Evolutionary conservation across 2,113 vertebrate genomes (phyloP).

Genomic region (Micronycteris hirsuta): DNA sequence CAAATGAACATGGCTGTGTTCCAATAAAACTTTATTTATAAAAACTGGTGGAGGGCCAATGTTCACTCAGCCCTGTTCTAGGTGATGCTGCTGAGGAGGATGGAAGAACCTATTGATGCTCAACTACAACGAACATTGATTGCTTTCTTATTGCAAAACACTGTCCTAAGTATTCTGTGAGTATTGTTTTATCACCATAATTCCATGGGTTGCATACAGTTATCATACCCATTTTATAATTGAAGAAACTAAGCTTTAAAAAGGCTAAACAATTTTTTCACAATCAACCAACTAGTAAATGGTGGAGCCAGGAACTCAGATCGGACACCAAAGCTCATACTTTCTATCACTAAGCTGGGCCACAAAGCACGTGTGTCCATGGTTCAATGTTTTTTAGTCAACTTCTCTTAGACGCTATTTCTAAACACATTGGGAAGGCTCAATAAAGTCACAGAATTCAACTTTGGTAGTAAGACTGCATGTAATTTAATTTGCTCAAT

Average conservation of each 20-base stretch:
- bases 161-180: background rate
- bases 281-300: background rate
- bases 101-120: background rate
- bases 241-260: background rate
- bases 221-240: background rate
- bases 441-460: background rate
- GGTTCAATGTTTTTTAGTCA: background rate
- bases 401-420: background rate
- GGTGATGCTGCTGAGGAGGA: background rate
- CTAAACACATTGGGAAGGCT: background rate
- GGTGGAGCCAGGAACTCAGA: background rate
- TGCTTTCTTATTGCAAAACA: background rate
- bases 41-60: background rate
- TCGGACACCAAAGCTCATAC: background rate
- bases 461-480: background rate
- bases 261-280: background rate
- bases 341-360: background rate
- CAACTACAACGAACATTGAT: background rate
- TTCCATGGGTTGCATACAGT: background rate
- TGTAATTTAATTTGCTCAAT: conserved; percentile 30
- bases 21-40: conserved; percentile 2
- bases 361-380: background rate
- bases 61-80: background rate
- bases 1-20: background rate
- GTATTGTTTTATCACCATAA: background rate